Evolutionary conservation across 2,888 invertebrate genomes (phyloP).

Genomic region (Cryptocephalus moraei): DNA sequence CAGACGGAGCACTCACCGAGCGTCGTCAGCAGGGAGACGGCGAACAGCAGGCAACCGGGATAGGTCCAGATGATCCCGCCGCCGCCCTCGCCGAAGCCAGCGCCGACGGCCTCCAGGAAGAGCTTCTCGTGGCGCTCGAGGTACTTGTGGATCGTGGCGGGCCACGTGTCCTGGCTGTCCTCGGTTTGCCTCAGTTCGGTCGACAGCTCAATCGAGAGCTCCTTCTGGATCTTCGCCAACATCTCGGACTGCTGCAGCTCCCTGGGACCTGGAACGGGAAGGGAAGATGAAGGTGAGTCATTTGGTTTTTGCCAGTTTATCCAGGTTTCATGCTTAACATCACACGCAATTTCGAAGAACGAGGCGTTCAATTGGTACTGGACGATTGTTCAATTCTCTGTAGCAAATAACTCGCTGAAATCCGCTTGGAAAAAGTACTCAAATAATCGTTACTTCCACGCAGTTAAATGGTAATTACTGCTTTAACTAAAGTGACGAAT

Average conservation of each 20-base stretch:
- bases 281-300: too few relatives aligned
- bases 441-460: too few relatives aligned
- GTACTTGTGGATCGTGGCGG: constrained; percentile 47
- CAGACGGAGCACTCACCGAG: constrained; percentile 43
- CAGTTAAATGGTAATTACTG: too few relatives aligned
- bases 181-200: constrained; percentile 51
- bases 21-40: constrained; percentile 59
- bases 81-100: constrained; percentile 46
- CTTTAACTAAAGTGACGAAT: too few relatives aligned
- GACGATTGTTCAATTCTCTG: too few relatives aligned
- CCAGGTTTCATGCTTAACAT: too few relatives aligned
- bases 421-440: too few relatives aligned
- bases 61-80: constrained; percentile 57
- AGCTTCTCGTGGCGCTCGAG: constrained; percentile 47
- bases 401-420: too few relatives aligned
- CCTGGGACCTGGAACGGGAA: constrained; percentile 48
- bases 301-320: too few relatives aligned
- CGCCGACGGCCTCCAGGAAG: constrained; percentile 45
- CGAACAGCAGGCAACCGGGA: constrained; percentile 57
- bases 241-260: constrained; percentile 46
- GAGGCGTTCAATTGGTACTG: too few relatives aligned
- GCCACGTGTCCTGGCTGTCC: constrained; percentile 48
- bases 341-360: too few relatives aligned
- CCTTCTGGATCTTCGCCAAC: constrained; percentile 48
- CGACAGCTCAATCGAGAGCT: constrained; percentile 52